These are phyloP conservation scores for Chinchilla lanigera DNA, from an alignment of 2,113 vertebrate species.

Conservation along the genomic window DNA sequence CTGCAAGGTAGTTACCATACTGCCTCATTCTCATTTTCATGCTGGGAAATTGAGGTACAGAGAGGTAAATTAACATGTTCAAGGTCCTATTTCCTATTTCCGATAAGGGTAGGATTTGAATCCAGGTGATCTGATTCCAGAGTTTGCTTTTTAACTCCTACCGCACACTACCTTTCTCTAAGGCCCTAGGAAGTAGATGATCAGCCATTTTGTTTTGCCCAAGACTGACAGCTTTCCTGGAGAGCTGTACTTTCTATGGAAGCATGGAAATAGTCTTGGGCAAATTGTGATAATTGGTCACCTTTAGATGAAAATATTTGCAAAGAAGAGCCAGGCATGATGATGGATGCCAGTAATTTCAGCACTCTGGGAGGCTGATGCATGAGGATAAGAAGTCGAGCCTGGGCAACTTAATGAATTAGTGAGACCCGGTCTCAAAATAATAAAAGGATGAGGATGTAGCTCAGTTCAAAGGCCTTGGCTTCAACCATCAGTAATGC, in stretches of 20 bases:
- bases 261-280: neutral
- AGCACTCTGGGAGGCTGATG: neutral
- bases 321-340: neutral
- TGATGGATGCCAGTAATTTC: neutral
- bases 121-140: neutral
- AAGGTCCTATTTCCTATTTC: neutral
- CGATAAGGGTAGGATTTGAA: neutral
- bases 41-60: neutral
- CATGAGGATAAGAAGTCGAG: neutral
- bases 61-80: constrained; percentile 6
- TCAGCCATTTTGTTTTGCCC: neutral
- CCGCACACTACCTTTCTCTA: neutral
- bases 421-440: neutral
- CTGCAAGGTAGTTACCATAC: neutral
- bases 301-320: neutral
- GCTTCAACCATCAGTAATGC: neutral
- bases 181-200: neutral
- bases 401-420: neutral
- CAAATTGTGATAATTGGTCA: neutral
- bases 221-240: neutral
- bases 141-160: neutral
- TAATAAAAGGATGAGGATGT: neutral
- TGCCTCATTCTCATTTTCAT: neutral
- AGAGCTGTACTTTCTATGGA: neutral
- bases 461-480: neutral